Conservation (phyloP, 2,113 vertebrate species). For the Hylia prasina region DNA sequence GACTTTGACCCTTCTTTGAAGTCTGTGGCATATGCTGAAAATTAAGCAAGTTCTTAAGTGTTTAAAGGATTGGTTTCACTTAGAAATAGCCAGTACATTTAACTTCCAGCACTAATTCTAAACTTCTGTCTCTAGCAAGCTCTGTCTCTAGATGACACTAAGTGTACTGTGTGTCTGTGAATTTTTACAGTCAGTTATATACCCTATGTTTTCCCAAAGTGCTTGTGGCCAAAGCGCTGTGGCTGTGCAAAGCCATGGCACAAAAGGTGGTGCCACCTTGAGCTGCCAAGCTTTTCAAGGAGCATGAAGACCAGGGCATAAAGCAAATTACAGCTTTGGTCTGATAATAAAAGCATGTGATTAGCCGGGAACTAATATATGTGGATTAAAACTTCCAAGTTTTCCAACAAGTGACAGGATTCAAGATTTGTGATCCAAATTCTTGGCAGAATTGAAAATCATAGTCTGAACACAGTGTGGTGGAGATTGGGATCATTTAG, state of each 20-base stretch:
- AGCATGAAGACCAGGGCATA: not conserved
- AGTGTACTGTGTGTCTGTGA: not conserved
- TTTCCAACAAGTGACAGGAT: not conserved
- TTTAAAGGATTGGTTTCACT: conserved; percentile 58
- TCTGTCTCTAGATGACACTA: not conserved
- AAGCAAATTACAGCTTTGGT: not conserved
- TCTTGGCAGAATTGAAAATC: not conserved
- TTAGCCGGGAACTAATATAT: not conserved
- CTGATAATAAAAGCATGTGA: not conserved
- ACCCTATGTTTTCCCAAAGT: not conserved
- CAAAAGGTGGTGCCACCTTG: not conserved
- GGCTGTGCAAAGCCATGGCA: not conserved
- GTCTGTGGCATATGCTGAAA: conserved; percentile 58
- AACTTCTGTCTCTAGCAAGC: conserved; percentile 41
- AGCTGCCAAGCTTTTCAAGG: not conserved
- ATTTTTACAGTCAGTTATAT: not conserved
- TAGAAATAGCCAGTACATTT: conserved; percentile 32
- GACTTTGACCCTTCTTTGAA: conserved; percentile 53
- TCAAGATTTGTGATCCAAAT: not conserved
- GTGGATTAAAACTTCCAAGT: not conserved
- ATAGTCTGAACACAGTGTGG: accelerated
- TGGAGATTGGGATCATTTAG: not conserved
- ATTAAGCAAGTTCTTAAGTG: conserved; percentile 42
- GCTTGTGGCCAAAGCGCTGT: not conserved
- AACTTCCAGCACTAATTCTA: conserved; percentile 30